Base-by-base conservation (phyloP, 2,888 invertebrate genomes). In the Helleia helle region DNA sequence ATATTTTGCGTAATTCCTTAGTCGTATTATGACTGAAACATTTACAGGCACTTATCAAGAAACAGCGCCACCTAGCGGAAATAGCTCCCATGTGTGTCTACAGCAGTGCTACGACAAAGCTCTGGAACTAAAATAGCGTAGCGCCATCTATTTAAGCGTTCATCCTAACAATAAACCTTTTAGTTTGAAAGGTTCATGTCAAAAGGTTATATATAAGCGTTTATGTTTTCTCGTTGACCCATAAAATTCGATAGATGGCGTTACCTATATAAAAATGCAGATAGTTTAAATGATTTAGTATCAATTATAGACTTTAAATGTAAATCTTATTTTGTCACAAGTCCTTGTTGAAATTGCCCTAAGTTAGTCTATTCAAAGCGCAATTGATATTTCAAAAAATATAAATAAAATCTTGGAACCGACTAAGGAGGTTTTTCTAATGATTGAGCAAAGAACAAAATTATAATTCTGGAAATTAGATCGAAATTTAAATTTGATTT, bases 401-500 rank as follows among this genome's bases (percentile, higher is more conserved):
- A n/a, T n/a, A n/a, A 9, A 9, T 2, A 5, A 24, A n/a, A 24
- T 5, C 8, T n/a, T n/a, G n/a, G n/a, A n/a, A n/a, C n/a, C n/a
- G 24, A 24, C 7, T 24, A 24, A n/a, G n/a, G n/a, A n/a, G n/a
- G n/a, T n/a, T n/a, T n/a, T n/a, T n/a, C n/a, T n/a, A n/a, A n/a
- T 24, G 1, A 24, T 7, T 1, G 7, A 3, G 5, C 1, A 5
- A 24, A 26, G 4, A 26, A 4, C 9, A 3, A 29, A 29, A 13
- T 3, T 22, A 22, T 8, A 1, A 12, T 29, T 29, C 4, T 14
- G 3, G 28, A 29, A n/a, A 29, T 14, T 1, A 13, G 28, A 7
- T 11, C 22, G 13, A 29, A 13, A 7, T 29, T 13, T 13, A 13
- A 56, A 65, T 70, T 68, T 59, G 69, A 71, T 68, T 69, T 62